Evolutionary conservation across 2,797 vertebrate genomes (phyloP), one percentile per base, ranked within the genome.

Genomic region (Sus cebifrons): DNA sequence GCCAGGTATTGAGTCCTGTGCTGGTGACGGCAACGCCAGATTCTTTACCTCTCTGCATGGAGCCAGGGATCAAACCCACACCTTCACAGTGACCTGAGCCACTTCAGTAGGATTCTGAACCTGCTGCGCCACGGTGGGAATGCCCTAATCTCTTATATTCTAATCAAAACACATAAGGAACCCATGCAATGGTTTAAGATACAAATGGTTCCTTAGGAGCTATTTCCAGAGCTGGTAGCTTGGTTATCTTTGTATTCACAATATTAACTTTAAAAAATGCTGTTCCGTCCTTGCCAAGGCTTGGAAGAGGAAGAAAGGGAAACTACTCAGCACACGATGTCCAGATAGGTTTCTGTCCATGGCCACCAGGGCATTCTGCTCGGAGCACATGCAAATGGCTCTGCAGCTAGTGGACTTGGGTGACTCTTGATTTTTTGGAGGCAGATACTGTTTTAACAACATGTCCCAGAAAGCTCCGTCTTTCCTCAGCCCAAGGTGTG

Each of bases 321-420:
- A 21, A 12, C 2, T 10, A 40, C 6, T 18, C 20, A 20, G 18
- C 21, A 11, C 32, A 18, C 49, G 23, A 10, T 0, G 2, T 62
- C 27, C 18, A 32, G n/a, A 18, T 3, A 5, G 11, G 4, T 44
- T 64, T 40, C 44, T 25, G 54, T 13, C 20, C 6, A 0, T 6
- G 23, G 56, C 40, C 49, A 1, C 7, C 27, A 27, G 2, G 40
- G 17, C n/a, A 12, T 65, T 56, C 10, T 67, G 21, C 75, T 49
- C 6, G 20, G 25, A 15, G 27, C 49, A 27, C 56, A 23, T 23
- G 5, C 29, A 54, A 17, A 1, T 0, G 36, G 18, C 21, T 36
- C 3, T 60, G 10, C 13, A 4, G 17, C 16, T 2, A 58, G 49
- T 12, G 75, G 77, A 32, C 32, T 2, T 32, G 32, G 32, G 32